Conservation (phyloP, 2,888 invertebrate species). For the Pinctada fucata region DNA sequence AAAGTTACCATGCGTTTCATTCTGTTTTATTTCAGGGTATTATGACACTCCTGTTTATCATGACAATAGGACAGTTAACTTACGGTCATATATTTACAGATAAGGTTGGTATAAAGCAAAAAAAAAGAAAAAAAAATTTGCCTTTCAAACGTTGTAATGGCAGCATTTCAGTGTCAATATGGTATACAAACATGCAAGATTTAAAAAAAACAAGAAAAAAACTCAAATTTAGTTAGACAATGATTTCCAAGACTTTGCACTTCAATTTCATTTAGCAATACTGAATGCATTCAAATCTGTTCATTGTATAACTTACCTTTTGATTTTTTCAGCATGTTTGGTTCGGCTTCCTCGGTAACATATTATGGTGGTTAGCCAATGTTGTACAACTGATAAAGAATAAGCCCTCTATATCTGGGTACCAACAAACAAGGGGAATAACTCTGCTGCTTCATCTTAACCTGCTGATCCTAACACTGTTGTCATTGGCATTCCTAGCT, state of each 20-base stretch:
- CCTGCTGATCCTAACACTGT: conserved; percentile 13
- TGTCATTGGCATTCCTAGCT: conserved; percentile 20
- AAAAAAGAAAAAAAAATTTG: too few relatives aligned
- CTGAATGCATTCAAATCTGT: too few relatives aligned
- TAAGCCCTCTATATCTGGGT: conserved; percentile 14
- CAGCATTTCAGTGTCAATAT: too few relatives aligned
- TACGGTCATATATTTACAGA: conserved; percentile 41
- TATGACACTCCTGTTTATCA: conserved; percentile 36
- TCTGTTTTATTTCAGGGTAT: conserved; percentile 38
- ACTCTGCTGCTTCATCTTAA: conserved; percentile 24
- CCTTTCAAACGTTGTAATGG: too few relatives aligned
- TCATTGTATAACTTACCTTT: neutral
- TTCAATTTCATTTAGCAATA: too few relatives aligned
- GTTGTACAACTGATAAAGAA: conserved; percentile 27
- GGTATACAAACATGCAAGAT: too few relatives aligned
- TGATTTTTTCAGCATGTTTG: conserved; percentile 30
- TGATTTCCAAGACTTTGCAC: too few relatives aligned
- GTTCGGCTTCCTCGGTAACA: conserved; percentile 35
- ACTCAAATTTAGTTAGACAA: too few relatives aligned
- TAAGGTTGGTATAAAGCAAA: conserved; percentile 39
- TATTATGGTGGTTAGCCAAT: conserved; percentile 32
- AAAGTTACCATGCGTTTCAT: too few relatives aligned
- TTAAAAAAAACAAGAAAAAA: too few relatives aligned
- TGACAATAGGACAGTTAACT: conserved; percentile 39
- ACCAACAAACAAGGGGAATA: conserved; percentile 28